Evolutionary conservation across 2,113 vertebrate species (phyloP).

Genomic region (Polypterus bichir): DNA sequence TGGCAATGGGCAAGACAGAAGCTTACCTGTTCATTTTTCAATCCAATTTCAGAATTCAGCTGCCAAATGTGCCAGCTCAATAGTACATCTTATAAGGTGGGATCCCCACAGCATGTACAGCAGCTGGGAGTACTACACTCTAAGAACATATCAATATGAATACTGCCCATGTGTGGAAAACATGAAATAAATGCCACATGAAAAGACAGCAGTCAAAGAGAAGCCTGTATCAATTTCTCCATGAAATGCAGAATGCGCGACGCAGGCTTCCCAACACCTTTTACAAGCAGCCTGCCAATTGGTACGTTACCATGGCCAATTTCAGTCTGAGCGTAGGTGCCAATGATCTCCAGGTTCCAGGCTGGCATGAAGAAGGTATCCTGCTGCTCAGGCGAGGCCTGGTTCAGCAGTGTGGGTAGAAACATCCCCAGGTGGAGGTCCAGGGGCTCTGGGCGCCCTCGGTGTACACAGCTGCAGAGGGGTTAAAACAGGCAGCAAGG

Average conservation of each 20-base stretch:
- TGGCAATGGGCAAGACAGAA: too few species aligned
- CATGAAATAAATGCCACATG: too few species aligned
- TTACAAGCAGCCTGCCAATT: too few species aligned
- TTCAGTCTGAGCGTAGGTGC: conserved; percentile 97
- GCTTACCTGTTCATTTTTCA: too few species aligned
- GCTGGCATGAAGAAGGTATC: conserved; percentile 91
- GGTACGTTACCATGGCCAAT: conserved; percentile 90
- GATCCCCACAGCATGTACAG: too few species aligned
- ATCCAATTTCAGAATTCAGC: too few species aligned
- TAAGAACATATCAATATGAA: too few species aligned
- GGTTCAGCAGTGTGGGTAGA: conserved; percentile 90
- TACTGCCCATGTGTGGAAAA: too few species aligned
- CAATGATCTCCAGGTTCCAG: conserved; percentile 96
- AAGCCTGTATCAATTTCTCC: neutral
- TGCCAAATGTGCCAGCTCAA: too few species aligned
- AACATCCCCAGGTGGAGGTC: conserved; percentile 98
- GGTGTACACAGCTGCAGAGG: conserved; percentile 67
- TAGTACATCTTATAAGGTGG: too few species aligned
- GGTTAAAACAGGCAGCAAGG: conserved; percentile 20
- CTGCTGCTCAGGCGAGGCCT: conserved; percentile 87
- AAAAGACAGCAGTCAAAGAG: too few species aligned
- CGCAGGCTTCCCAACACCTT: neutral
- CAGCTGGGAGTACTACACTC: too few species aligned
- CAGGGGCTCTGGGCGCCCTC: conserved; percentile 73
- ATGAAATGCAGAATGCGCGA: neutral